These are phyloP conservation scores for Lacanobia wlatinum DNA, from an alignment of 2,888 invertebrate genomes.

Conservation along the genomic window DNA sequence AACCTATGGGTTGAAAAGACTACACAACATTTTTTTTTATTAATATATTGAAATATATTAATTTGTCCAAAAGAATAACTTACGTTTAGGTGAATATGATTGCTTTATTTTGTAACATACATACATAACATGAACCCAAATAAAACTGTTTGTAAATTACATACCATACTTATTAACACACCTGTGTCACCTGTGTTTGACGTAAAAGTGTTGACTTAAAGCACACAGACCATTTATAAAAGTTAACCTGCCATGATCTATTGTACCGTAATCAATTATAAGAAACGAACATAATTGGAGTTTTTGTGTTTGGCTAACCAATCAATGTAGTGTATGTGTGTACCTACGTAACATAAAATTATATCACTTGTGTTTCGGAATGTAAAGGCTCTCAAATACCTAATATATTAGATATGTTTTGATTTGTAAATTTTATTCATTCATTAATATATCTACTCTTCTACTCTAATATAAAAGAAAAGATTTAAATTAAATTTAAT, in stretches of 20 bases:
- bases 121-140: no score
- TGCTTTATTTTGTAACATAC: background rate
- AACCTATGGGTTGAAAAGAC: no score
- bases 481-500: no score
- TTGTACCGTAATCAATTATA: conserved; percentile 37
- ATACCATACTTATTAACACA: background rate
- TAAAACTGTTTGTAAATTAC: background rate
- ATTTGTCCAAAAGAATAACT: no score
- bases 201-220: conserved; percentile 13
- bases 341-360: no score
- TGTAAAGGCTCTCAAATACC: background rate
- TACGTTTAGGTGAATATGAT: background rate
- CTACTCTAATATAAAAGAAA: no score
- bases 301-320: conserved; percentile 9
- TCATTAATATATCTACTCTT: no score
- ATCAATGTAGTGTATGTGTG: background rate
- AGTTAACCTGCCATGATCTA: conserved; percentile 20
- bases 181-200: conserved; percentile 31
- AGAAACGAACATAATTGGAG: conserved; percentile 3
- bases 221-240: conserved; percentile 26
- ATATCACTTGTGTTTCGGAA: background rate
- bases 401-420: background rate
- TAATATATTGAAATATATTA: no score
- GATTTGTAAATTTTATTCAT: conserved; percentile 6
- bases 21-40: no score